A percentile compares a stretch with the other conserved stretches of the same genome.
Evolutionary conservation across 1,140 invertebrate genomes (phyloP).

Genomic region (Hetaerina americana): DNA sequence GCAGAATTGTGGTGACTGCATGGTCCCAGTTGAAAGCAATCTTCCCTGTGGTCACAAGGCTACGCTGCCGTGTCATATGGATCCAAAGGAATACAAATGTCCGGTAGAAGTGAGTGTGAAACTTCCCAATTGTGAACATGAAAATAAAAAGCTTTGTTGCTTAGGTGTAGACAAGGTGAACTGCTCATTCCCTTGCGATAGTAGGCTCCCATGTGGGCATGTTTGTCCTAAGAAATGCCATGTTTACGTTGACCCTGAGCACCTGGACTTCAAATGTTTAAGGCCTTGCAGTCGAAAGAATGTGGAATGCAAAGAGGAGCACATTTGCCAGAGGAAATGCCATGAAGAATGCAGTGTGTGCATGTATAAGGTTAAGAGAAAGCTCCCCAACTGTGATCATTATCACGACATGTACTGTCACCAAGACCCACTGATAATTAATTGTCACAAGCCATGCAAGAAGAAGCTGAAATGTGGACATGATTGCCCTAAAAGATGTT

Average conservation of each 20-base stretch:
- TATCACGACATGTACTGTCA: neutral
- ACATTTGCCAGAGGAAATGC: neutral
- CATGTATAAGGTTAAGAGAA: neutral
- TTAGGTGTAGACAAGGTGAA: neutral
- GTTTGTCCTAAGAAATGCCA: neutral
- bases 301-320: neutral
- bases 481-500: constrained; percentile 33
- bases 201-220: constrained; percentile 1
- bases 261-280: neutral
- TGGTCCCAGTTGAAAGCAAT: constrained; percentile 10
- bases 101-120: constrained; percentile 21
- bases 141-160: constrained; percentile 11
- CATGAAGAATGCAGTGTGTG: constrained; percentile 1
- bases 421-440: neutral
- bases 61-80: constrained; percentile 26
- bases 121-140: constrained; percentile 34
- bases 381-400: neutral
- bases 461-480: constrained; percentile 21
- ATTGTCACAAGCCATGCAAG: neutral
- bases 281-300: neutral
- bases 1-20: constrained; percentile 14
- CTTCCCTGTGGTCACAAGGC: constrained; percentile 32
- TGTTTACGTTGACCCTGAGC: constrained; percentile 1
- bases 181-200: constrained; percentile 1
- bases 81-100: constrained; percentile 26